These are phyloP conservation scores for Cyclopterus lumpus DNA, from an alignment of 2,797 vertebrate genomes.

Conservation along the genomic window DNA sequence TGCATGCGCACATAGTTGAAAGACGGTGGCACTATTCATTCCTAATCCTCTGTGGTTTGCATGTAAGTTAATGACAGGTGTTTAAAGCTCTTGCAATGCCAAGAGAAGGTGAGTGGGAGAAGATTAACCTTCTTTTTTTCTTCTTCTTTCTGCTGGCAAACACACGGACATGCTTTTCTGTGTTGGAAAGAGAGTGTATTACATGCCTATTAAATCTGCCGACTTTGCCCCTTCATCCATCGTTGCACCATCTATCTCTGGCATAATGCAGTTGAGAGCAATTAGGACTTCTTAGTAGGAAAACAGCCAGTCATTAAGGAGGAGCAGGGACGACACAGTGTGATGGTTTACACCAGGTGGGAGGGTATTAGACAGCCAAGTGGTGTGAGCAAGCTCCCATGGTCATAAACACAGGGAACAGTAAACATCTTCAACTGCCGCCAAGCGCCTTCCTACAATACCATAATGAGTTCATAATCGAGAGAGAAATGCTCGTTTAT, in stretches of 20 bases:
- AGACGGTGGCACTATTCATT: slow-evolving; percentile 60
- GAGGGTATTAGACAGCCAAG: slow-evolving; percentile 69
- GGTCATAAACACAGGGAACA: slow-evolving; percentile 65
- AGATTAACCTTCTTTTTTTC: slow-evolving; percentile 31
- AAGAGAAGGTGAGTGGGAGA: slow-evolving; percentile 51
- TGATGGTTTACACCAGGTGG: slow-evolving; percentile 72
- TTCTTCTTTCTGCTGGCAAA: slow-evolving; percentile 45
- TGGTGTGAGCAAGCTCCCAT: slow-evolving; percentile 68
- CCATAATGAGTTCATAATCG: slow-evolving; percentile 63
- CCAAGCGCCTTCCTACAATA: slow-evolving; percentile 42
- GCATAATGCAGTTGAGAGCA: slow-evolving; percentile 64
- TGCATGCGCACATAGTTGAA: slow-evolving; percentile 59
- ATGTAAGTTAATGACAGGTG: slow-evolving; percentile 71
- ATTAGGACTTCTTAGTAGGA: slow-evolving; percentile 70
- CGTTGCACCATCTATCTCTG: slow-evolving; percentile 38
- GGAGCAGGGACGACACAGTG: slow-evolving; percentile 63
- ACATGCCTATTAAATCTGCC: slow-evolving; percentile 53
- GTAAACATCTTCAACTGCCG: slow-evolving; percentile 65
- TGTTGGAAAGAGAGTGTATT: slow-evolving; percentile 43
- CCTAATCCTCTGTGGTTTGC: slow-evolving; percentile 67
- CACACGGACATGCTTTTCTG: slow-evolving; percentile 35
- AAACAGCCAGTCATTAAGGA: slow-evolving; percentile 74
- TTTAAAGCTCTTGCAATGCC: slow-evolving; percentile 57
- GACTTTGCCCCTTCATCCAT: slow-evolving; percentile 38
- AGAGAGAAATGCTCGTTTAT: slow-evolving; percentile 50